Conservation (phyloP, 2,888 invertebrate species). For the Rhorus exstirpatorius region DNA sequence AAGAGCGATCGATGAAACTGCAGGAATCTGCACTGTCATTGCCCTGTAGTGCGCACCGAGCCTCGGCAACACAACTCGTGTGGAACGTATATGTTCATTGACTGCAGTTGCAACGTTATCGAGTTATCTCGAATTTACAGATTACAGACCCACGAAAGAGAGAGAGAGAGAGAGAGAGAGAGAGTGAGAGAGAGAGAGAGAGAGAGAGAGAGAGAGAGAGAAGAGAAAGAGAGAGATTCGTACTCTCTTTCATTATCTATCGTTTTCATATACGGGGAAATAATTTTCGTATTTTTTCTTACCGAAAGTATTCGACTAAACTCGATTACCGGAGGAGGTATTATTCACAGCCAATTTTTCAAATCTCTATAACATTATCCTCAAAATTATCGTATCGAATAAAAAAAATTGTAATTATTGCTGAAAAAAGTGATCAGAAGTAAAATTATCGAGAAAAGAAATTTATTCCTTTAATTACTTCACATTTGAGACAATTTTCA, state of each 20-base stretch:
- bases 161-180: constrained; percentile 7
- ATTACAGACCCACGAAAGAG: background rate
- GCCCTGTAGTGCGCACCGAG: constrained; percentile 59
- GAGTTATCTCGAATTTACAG: constrained; percentile 39
- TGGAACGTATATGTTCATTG: constrained; percentile 16
- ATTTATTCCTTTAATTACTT: no score
- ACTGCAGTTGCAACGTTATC: constrained; percentile 52
- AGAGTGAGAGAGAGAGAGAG: constrained; percentile 35
- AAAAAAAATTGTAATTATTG: no score
- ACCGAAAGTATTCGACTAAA: no score
- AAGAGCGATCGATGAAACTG: constrained; percentile 75
- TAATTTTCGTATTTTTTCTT: background rate
- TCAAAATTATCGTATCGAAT: no score
- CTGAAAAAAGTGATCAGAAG: no score
- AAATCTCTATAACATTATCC: no score
- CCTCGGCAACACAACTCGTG: constrained; percentile 52
- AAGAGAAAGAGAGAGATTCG: background rate
- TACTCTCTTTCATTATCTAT: background rate
- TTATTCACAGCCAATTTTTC: no score
- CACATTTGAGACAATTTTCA: no score
- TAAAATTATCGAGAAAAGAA: no score
- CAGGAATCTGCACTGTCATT: constrained; percentile 75
- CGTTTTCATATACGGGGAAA: background rate
- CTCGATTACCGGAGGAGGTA: no score
- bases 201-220: constrained; percentile 20